These are phyloP conservation scores for Ennomos erosarius DNA, from an alignment of 2,888 invertebrate species.

Conservation along the genomic window DNA sequence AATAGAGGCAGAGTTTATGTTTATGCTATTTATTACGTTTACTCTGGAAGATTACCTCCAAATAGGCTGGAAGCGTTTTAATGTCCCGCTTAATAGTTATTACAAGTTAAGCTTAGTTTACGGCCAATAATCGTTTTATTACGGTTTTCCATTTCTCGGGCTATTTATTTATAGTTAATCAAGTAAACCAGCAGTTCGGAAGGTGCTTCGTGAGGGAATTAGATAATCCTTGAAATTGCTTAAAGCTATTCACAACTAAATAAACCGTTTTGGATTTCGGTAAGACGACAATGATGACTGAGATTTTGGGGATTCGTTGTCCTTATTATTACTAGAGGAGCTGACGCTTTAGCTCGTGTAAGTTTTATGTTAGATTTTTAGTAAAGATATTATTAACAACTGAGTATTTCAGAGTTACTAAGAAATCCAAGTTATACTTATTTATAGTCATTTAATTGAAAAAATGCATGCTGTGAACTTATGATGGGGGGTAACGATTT, in stretches of 20 bases:
- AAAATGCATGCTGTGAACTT: too few relatives aligned
- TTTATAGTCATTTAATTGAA: not conserved
- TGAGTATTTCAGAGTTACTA: too few relatives aligned
- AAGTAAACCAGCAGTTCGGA: conserved; percentile 30
- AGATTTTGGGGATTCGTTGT: not conserved
- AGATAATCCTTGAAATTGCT: conserved; percentile 9
- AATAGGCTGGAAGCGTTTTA: conserved; percentile 26
- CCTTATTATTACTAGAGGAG: too few relatives aligned
- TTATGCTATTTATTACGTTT: conserved; percentile 5
- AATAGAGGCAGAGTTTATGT: conserved; percentile 1
- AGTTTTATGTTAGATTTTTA: too few relatives aligned
- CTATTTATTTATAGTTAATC: conserved; percentile 33
- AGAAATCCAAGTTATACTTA: not conserved
- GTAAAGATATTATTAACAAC: too few relatives aligned
- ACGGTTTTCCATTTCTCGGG: conserved; percentile 10
- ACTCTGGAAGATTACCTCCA: conserved; percentile 18
- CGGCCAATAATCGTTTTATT: conserved; percentile 44
- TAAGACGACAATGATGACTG: not conserved
- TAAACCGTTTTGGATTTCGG: conserved; percentile 12
- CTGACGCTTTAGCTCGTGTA: too few relatives aligned
- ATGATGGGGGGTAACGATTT: too few relatives aligned
- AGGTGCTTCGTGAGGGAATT: conserved; percentile 5
- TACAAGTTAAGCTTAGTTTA: conserved; percentile 40
- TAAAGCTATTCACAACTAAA: conserved; percentile 9
- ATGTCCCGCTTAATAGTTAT: conserved; percentile 31